Conservation (phyloP, 1,140 invertebrate species). For the Aphidius gifuensis region DNA sequence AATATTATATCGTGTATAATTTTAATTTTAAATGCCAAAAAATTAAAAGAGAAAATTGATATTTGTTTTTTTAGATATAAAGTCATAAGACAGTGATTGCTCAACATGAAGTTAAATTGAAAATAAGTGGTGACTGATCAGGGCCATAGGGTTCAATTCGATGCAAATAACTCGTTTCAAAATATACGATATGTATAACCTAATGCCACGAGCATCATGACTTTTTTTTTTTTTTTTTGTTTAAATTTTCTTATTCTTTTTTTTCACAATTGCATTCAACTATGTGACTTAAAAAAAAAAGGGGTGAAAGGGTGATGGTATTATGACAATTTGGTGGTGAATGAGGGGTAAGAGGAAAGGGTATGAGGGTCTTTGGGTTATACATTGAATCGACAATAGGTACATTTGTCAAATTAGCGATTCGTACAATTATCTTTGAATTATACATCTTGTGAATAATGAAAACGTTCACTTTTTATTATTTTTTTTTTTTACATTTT, state of each 20-base stretch:
- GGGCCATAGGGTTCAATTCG: constrained; percentile 43
- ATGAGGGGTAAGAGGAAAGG: background rate
- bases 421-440: constrained; percentile 26
- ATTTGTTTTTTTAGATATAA: background rate
- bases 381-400: background rate
- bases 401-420: constrained; percentile 27
- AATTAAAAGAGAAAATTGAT: no score
- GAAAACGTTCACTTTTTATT: background rate
- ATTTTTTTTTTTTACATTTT: background rate
- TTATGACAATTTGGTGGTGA: background rate
- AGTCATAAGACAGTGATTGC: constrained; percentile 4
- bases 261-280: no score
- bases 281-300: background rate
- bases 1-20: no score
- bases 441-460: constrained; percentile 16
- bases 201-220: constrained; percentile 21
- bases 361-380: constrained; percentile 1
- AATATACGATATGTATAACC: constrained; percentile 9
- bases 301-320: background rate
- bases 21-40: no score
- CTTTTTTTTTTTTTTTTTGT: constrained; percentile 12
- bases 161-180: constrained; percentile 54
- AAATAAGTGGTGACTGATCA: background rate
- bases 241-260: no score
- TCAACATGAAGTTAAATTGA: background rate